A percentile compares a stretch with the other conserved stretches of the same genome.
These are phyloP conservation scores for Cenopis cana DNA, from an alignment of 2,888 invertebrate species.

Conservation along the genomic window DNA sequence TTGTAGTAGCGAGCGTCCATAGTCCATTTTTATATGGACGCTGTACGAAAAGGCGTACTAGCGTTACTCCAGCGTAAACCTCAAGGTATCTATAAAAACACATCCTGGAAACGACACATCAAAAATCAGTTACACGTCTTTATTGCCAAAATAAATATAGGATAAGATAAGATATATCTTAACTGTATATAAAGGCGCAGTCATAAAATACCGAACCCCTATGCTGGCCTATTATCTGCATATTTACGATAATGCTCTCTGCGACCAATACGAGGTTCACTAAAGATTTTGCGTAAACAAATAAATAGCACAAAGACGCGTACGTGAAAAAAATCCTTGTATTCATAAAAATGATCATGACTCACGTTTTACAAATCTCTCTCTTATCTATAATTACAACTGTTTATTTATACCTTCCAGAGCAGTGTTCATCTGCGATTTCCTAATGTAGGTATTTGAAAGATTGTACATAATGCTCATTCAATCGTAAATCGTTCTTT, in stretches of 20 bases:
- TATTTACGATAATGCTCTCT: constrained; percentile 40
- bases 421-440: too few species aligned
- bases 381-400: not conserved
- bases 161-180: constrained; percentile 34
- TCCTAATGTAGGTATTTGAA: too few species aligned
- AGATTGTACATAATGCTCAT: too few species aligned
- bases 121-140: constrained; percentile 16
- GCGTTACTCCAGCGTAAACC: not conserved
- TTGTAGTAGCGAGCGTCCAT: too few species aligned
- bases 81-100: not conserved
- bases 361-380: too few species aligned
- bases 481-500: too few species aligned
- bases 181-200: constrained; percentile 30
- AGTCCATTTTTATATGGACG: too few species aligned
- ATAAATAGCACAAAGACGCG: constrained; percentile 31
- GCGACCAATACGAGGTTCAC: constrained; percentile 24
- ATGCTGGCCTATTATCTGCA: constrained; percentile 39
- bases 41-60: too few species aligned
- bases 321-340: not conserved
- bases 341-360: too few species aligned
- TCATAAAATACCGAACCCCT: constrained; percentile 33
- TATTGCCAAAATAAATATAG: constrained; percentile 26
- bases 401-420: too few species aligned
- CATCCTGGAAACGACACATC: constrained; percentile 7
- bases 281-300: constrained; percentile 33